phyloP scores from a whole-genome alignment of 1,140 invertebrate genomes.

The Platyscapa corneri region DNA sequence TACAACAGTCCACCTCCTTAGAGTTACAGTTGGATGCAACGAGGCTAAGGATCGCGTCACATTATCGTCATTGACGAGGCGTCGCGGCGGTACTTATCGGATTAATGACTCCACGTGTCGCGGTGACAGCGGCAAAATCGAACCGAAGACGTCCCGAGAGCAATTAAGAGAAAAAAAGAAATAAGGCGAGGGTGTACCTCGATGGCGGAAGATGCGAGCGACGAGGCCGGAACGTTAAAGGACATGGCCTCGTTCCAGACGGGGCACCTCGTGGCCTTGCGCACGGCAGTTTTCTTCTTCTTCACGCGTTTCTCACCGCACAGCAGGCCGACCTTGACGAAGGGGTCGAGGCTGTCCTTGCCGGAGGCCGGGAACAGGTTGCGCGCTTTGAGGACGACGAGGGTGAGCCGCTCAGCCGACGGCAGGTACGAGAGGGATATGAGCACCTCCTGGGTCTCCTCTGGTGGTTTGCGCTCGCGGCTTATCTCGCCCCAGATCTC shows the following conservation, averaged over 20 bases:
- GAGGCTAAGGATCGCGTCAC: no score
- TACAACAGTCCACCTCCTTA: no score
- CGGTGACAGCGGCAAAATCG: no score
- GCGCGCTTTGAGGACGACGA: constrained; percentile 88
- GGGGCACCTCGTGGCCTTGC: constrained; percentile 90
- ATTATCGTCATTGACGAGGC: no score
- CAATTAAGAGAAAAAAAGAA: background rate
- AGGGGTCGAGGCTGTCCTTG: constrained; percentile 81
- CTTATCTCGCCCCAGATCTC: constrained; percentile 88
- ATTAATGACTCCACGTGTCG: no score
- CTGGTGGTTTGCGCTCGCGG: constrained; percentile 84
- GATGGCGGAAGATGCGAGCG: constrained; percentile 81
- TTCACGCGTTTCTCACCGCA: constrained; percentile 91
- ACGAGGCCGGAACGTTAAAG: constrained; percentile 86
- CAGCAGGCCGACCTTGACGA: constrained; percentile 92
- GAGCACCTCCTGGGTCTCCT: constrained; percentile 86
- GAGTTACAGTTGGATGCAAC: no score
- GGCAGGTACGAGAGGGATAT: constrained; percentile 90
- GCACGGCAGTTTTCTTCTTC: constrained; percentile 92
- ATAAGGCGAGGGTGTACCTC: constrained; percentile 76
- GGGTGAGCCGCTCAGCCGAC: constrained; percentile 88
- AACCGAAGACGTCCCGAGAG: background rate
- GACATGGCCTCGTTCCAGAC: constrained; percentile 96
- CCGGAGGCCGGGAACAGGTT: constrained; percentile 83
- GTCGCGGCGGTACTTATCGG: no score